Conservation (phyloP, 2,888 invertebrate genomes). For the Flabesymbios commensalis region DNA sequence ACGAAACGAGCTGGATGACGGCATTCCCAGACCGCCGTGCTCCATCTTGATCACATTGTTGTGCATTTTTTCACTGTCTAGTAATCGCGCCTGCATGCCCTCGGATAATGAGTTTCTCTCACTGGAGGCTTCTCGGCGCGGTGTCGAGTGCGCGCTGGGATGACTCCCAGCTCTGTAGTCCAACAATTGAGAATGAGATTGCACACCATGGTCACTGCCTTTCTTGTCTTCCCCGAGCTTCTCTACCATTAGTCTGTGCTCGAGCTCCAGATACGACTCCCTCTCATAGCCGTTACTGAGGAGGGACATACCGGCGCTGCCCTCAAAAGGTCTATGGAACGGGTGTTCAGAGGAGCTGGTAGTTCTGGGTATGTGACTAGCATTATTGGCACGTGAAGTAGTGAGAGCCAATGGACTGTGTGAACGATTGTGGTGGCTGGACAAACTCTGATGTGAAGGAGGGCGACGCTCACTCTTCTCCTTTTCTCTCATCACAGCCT, state of each 20-base stretch:
- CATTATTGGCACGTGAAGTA: not conserved
- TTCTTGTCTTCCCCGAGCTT: no score
- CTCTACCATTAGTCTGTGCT: not conserved
- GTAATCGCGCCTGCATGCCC: no score
- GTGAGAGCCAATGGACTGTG: not conserved
- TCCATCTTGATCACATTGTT: no score
- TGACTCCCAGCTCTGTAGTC: no score
- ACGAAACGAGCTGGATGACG: no score
- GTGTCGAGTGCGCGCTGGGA: no score
- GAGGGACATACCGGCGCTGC: not conserved
- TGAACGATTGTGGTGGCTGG: not conserved
- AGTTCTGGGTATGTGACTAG: not conserved
- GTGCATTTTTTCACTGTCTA: no score
- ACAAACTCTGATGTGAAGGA: not conserved
- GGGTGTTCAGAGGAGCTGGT: not conserved
- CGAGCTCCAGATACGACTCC: not conserved
- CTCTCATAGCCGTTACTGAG: not conserved
- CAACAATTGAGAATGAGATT: no score
- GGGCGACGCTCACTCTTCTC: not conserved
- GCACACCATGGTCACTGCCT: no score
- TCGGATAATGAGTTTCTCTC: no score
- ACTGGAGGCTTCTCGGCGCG: no score
- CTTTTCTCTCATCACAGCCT: not conserved
- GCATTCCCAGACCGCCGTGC: no score
- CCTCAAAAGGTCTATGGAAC: conserved; percentile 2